Evolutionary conservation across 2,797 vertebrate species (phyloP).

Genomic region (Luscinia megarhynchos): DNA sequence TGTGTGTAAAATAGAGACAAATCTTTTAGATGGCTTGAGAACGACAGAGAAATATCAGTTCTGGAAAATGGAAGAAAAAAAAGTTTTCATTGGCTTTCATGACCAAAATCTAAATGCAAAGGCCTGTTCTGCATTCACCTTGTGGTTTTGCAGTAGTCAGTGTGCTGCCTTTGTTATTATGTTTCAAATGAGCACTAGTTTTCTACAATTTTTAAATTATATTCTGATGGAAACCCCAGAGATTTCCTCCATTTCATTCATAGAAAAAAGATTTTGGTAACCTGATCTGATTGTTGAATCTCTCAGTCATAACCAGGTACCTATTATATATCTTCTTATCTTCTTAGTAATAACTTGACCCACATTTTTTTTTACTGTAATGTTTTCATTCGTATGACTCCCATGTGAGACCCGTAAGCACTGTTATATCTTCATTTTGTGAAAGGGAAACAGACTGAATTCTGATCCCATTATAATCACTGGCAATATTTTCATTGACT

Average conservation of each 20-base stretch:
- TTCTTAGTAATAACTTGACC: background rate
- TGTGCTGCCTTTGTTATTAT: background rate
- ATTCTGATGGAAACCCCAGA: background rate
- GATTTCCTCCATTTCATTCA: background rate
- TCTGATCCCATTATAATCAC: slow-evolving; percentile 31
- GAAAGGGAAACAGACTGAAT: background rate
- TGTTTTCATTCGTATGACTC: slow-evolving; percentile 6
- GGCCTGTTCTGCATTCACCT: background rate
- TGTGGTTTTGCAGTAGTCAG: background rate
- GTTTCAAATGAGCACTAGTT: background rate
- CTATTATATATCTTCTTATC: background rate
- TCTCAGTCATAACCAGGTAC: background rate
- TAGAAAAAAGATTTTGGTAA: background rate
- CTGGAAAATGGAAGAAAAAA: background rate
- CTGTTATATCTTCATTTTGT: slow-evolving; percentile 19
- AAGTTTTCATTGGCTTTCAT: background rate
- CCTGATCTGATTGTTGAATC: background rate
- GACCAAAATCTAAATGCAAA: background rate
- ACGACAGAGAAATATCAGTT: background rate
- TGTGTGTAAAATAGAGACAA: background rate
- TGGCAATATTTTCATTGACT: slow-evolving; percentile 40
- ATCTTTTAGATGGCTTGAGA: background rate
- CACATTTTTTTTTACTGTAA: background rate
- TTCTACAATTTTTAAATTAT: background rate
- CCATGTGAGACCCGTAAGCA: background rate